phyloP scores from a whole-genome alignment of 1,140 invertebrate species.

The Ephestia elutella region DNA sequence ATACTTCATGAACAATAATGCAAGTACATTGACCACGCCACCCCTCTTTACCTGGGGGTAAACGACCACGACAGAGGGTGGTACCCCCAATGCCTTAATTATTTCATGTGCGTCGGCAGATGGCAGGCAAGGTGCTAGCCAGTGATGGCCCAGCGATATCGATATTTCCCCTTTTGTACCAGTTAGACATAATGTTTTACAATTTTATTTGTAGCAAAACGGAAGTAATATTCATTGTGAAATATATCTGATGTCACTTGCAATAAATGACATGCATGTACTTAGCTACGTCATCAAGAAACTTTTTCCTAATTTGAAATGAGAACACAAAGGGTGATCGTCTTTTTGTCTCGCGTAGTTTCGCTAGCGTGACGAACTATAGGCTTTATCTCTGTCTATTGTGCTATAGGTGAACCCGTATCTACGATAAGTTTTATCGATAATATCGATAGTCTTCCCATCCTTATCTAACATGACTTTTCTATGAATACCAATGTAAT shows the following conservation, averaged over 20 bases:
- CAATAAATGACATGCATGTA: too few species aligned
- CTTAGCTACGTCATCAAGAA: too few species aligned
- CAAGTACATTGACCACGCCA: conserved; percentile 53
- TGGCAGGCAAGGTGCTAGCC: conserved; percentile 63
- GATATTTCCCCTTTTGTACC: conserved; percentile 12
- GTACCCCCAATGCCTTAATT: conserved; percentile 64
- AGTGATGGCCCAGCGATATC: conserved; percentile 49
- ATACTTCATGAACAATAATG: conserved; percentile 37
- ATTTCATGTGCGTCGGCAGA: conserved; percentile 65
- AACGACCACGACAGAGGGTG: conserved; percentile 56
- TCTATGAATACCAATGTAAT: conserved; percentile 59
- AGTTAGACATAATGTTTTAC: neutral
- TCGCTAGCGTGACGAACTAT: neutral
- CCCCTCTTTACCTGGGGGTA: conserved; percentile 49
- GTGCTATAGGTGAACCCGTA: too few species aligned
- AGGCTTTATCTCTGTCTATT: too few species aligned
- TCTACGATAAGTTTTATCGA: conserved; percentile 5
- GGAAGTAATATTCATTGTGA: too few species aligned
- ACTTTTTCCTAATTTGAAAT: too few species aligned
- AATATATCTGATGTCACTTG: neutral
- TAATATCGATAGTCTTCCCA: conserved; percentile 15
- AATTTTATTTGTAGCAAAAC: neutral
- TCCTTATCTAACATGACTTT: conserved; percentile 42
- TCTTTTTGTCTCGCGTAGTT: neutral
- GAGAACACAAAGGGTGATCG: too few species aligned